phyloP scores from a whole-genome alignment of 2,797 vertebrate genomes.

The Lutra lutra region DNA sequence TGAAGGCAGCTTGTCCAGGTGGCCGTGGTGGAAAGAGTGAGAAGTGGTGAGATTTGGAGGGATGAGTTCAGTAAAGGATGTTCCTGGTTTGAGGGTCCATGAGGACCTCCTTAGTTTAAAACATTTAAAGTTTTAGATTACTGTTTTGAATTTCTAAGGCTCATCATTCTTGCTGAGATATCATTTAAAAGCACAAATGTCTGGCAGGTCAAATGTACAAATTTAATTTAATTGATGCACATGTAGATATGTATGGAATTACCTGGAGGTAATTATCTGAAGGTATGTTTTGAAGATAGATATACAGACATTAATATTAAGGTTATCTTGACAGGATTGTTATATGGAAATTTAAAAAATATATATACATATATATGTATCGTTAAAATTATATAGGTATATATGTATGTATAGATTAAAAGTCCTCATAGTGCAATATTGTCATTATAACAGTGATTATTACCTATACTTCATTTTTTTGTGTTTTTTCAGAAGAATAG shows the following conservation, averaged over 20 bases:
- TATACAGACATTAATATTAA: background rate
- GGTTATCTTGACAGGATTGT: background rate
- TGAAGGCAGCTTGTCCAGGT: background rate
- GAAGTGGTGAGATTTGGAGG: background rate
- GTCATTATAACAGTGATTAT: background rate
- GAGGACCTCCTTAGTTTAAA: background rate
- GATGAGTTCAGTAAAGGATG: background rate
- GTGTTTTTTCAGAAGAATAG: background rate
- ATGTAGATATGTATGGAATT: background rate
- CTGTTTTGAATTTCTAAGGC: slow-evolving; percentile 14
- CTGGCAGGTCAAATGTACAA: background rate
- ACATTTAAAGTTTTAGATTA: background rate
- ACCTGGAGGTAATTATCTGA: background rate
- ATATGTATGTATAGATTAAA: background rate
- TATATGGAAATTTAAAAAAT: background rate
- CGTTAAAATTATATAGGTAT: background rate
- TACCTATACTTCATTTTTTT: background rate
- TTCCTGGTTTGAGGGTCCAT: background rate
- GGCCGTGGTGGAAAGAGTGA: background rate
- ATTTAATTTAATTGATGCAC: background rate
- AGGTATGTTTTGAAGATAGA: background rate
- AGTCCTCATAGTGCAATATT: background rate
- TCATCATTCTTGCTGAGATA: background rate
- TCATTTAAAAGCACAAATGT: background rate
- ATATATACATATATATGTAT: no score